Conservation (phyloP, 2,797 vertebrate genomes). For the Micromesistius poutassou region DNA sequence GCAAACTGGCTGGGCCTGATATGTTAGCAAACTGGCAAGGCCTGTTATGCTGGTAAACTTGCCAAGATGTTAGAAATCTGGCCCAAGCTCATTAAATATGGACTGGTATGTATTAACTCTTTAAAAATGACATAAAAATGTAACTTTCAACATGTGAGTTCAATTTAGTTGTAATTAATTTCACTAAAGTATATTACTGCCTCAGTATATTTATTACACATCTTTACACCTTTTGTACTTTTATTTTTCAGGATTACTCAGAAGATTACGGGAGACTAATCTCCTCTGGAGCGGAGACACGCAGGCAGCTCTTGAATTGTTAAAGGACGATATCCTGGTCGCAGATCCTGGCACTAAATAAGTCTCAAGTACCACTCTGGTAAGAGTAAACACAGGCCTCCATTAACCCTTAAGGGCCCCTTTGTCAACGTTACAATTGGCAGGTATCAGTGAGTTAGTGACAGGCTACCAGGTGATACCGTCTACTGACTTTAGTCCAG, state of each 20-base stretch:
- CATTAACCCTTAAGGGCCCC: background rate
- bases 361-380: slow-evolving; percentile 34
- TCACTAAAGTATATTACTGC: background rate
- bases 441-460: no score
- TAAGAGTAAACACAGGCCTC: background rate
- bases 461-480: background rate
- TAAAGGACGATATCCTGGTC: slow-evolving; percentile 87
- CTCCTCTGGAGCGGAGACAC: slow-evolving; percentile 87
- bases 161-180: background rate
- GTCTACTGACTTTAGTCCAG: background rate
- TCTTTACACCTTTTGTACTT: slow-evolving; percentile 8
- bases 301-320: slow-evolving; percentile 74
- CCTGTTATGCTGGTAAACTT: no score
- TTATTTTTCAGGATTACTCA: slow-evolving; percentile 77
- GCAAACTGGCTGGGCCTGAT: no score
- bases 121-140: no score
- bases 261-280: slow-evolving; percentile 83
- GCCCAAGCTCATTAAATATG: no score
- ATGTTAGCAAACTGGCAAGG: no score
- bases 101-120: no score
- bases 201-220: background rate
- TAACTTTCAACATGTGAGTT: background rate
- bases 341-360: slow-evolving; percentile 89
- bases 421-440: no score
- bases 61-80: no score